phyloP scores from a whole-genome alignment of 2,113 vertebrate species.

The Ciconia boyciana region DNA sequence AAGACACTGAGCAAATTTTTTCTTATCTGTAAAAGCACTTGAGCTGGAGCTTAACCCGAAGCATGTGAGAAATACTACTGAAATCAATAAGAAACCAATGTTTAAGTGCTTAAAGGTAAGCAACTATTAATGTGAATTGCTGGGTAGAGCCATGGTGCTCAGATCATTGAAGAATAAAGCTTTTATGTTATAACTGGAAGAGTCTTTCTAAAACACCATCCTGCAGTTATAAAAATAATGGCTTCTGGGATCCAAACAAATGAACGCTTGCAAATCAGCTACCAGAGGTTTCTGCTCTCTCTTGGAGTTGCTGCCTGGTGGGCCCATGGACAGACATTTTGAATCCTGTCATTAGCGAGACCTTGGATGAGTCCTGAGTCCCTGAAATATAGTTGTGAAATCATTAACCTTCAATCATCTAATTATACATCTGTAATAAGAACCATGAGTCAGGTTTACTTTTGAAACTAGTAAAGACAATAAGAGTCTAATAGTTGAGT shows the following conservation, averaged over 20 bases:
- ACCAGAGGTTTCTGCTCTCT: not conserved
- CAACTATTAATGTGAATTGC: not conserved
- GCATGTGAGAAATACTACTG: not conserved
- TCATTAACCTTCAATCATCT: not conserved
- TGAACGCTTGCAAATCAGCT: not conserved
- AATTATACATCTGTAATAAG: not conserved
- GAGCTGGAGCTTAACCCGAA: constrained; percentile 14
- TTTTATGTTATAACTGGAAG: not conserved
- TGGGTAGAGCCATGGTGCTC: not conserved
- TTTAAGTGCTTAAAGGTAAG: constrained; percentile 8
- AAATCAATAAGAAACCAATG: not conserved
- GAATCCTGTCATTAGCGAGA: not conserved
- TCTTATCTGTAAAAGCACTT: constrained; percentile 12
- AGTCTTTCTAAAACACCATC: not conserved
- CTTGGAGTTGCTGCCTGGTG: not conserved
- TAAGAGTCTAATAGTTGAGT: not conserved
- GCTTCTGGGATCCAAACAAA: not conserved
- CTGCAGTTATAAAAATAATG: not conserved
- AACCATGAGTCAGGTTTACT: not conserved
- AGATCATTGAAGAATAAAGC: not conserved
- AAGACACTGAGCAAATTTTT: not conserved
- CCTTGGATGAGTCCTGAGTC: not conserved
- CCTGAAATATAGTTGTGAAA: not conserved
- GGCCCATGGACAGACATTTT: not conserved
- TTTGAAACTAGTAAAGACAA: constrained; percentile 25